Conservation (phyloP, 2,888 invertebrate species). For the Hoplodrina ambigua region DNA sequence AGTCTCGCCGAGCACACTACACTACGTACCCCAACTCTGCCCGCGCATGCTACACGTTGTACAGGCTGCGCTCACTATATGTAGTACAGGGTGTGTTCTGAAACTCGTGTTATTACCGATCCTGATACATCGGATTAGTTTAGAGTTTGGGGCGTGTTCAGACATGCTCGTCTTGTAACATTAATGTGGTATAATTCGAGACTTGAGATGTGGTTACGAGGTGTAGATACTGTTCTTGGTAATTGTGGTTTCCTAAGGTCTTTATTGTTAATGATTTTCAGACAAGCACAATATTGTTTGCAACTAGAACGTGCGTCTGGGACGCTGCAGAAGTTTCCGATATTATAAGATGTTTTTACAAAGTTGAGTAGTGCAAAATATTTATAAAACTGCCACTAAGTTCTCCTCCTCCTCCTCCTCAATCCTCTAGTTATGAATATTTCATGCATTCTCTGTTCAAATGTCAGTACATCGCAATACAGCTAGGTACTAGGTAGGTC, state of each 20-base stretch:
- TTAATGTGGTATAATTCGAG: conserved; percentile 46
- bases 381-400: no score
- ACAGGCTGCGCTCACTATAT: conserved; percentile 22
- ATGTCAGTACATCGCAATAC: conserved; percentile 16
- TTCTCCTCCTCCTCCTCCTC: no score
- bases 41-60: conserved; percentile 7
- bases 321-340: not conserved
- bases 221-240: conserved; percentile 18
- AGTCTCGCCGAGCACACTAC: not conserved
- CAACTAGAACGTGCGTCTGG: not conserved
- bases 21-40: conserved; percentile 3
- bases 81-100: conserved; percentile 10
- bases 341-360: not conserved
- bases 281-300: not conserved
- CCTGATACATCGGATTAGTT: conserved; percentile 57
- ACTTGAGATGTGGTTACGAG: conserved; percentile 36
- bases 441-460: conserved; percentile 12
- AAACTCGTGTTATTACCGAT: conserved; percentile 58
- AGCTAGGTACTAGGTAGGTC: conserved; percentile 27
- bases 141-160: conserved; percentile 45
- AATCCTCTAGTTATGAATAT: conserved; percentile 10
- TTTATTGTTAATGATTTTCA: conserved; percentile 4
- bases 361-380: no score
- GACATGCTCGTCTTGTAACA: conserved; percentile 53
- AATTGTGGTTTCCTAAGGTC: conserved; percentile 25